Base-by-base conservation (phyloP, 1,140 invertebrate genomes). In the Drosophila subobscura region DNA sequence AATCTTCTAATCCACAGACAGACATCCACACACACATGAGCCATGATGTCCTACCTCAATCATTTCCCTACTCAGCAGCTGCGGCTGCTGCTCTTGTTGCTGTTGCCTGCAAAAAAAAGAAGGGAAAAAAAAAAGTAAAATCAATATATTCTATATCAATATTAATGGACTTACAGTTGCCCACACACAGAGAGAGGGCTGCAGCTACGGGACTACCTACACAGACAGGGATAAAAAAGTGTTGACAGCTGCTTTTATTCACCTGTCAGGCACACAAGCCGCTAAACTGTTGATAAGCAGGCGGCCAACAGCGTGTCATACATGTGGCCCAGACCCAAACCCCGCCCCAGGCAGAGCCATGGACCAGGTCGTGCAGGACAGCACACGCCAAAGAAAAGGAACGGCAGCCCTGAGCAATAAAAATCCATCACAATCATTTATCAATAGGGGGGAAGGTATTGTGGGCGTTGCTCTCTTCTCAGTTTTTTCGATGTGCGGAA, bases 211-310 rank as follows among this genome's bases (percentile, higher is more conserved):
- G 33, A 37, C 33, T 10, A 49, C 72, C 33, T 10, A 49, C 72
- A 44, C 25, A 57, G 47, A 52, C 25, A 41, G 44, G 54, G 63
- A 51, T 58, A 61, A 58, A 85, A 84, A 72, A 85, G 81, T 85
- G 81, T 85, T 86, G 81, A 85, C 81, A 85, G 81, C 81, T 85
- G 81, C 81, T 85, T 85, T 85, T 86, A 85, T 85, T 86, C 81
- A 85, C 77, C 81, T 85, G 81, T 85, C 81, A 86, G 53, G 47
- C 77, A 71, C 81, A 85, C 77, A 74, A 85, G 81, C 83, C 81
- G 77, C 81, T 86, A 85, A 85, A 81, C 81, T 79, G 77, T 85
- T 86, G 81, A 85, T 86, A 85, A 85, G 78, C 78, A 80, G 77
- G 45, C 54, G 49, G 66, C 63, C 79, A 78, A 45, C 73, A 53